Evolutionary conservation across 2,888 invertebrate species (phyloP).

Genomic region (Lamellibrachia columna): DNA sequence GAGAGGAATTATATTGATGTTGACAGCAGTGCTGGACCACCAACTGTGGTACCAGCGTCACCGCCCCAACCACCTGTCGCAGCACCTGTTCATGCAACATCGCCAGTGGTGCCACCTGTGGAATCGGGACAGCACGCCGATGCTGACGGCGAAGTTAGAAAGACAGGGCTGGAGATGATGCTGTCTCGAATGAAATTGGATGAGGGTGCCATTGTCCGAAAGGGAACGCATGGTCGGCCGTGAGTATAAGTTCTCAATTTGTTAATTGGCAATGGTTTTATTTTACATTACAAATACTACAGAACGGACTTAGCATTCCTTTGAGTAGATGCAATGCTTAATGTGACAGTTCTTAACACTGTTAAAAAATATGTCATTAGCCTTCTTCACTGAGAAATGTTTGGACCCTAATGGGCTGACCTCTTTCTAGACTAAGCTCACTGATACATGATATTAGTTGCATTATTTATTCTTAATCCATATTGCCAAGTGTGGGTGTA

Average conservation of each 20-base stretch:
- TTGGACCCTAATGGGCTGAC: background rate
- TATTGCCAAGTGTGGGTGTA: too few relatives aligned
- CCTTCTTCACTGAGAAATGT: background rate
- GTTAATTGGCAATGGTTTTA: background rate
- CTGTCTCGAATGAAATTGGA: background rate
- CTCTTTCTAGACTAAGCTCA: background rate
- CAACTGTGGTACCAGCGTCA: slow-evolving; percentile 23
- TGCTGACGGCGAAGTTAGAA: background rate
- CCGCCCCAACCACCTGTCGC: slow-evolving; percentile 20
- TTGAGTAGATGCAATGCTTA: background rate
- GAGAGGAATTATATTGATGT: background rate
- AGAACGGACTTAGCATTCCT: background rate
- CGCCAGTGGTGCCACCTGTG: slow-evolving; percentile 17
- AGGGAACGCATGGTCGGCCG: background rate
- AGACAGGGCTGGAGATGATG: background rate
- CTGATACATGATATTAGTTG: background rate
- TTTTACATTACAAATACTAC: background rate
- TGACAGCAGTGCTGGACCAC: background rate
- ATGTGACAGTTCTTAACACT: background rate
- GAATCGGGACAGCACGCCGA: background rate
- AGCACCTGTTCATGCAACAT: slow-evolving; percentile 18
- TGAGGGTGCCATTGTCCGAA: background rate
- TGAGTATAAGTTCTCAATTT: background rate
- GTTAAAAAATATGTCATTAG: background rate
- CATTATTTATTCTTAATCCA: background rate